Evolutionary conservation across 2,888 invertebrate genomes (phyloP).

Genomic region (Volucella bombylans): DNA sequence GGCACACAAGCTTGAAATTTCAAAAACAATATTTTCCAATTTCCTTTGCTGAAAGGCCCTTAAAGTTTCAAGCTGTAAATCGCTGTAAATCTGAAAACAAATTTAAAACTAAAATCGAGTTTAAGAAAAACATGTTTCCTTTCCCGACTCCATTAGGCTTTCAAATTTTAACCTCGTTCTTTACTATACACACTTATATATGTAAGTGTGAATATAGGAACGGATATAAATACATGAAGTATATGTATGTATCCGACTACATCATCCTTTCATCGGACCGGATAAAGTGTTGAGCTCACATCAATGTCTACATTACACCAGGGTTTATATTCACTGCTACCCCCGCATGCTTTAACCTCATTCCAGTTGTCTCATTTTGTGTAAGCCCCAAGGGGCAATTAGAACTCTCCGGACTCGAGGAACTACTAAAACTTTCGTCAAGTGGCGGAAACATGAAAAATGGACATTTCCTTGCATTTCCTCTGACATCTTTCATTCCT

Average conservation of each 20-base stretch:
- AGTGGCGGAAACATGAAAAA: conserved; percentile 74
- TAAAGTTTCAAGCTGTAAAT: conserved; percentile 26
- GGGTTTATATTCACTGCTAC: neutral
- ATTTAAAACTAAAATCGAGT: conserved; percentile 61
- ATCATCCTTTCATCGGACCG: conserved; percentile 44
- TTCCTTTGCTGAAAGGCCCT: neutral
- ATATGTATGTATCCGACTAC: conserved; percentile 1
- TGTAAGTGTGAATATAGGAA: neutral
- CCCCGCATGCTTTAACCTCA: neutral
- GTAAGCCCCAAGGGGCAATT: conserved; percentile 72
- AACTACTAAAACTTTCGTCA: conserved; percentile 71
- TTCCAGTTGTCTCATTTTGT: conserved; percentile 47
- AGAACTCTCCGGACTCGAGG: conserved; percentile 67
- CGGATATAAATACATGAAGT: neutral
- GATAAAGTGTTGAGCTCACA: conserved; percentile 68
- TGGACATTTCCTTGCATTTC: conserved; percentile 73
- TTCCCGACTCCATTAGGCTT: conserved; percentile 63
- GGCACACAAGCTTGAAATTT: neutral
- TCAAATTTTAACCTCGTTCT: conserved; percentile 31
- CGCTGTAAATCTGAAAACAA: conserved; percentile 39
- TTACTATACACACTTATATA: neutral
- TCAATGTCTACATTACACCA: conserved; percentile 53
- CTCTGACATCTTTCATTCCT: conserved; percentile 52
- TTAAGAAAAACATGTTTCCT: conserved; percentile 42
- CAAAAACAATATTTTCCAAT: conserved; percentile 17